Base-by-base conservation (phyloP, 2,888 invertebrate species). In the Nymphalis urticae region DNA sequence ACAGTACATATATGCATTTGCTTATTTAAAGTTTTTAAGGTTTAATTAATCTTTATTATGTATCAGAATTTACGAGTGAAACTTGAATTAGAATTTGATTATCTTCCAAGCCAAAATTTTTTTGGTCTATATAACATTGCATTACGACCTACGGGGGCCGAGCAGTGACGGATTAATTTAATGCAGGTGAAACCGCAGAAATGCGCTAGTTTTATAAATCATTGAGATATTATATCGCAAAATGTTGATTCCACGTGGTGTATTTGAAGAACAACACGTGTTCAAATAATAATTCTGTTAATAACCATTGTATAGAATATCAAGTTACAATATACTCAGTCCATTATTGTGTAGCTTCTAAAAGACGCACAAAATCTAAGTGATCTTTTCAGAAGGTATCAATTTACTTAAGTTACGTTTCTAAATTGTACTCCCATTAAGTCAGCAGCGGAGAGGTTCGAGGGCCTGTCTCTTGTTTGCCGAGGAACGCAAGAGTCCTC, bases 381-480 rank as follows among this genome's bases (percentile, higher is more conserved):
- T 42, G 53, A 62, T 59, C 68, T 65, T 73, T 71, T 69, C 66
- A 70, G 64, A 72, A 74, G 68, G 72, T 74, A 76, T 75, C 68
- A 76, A 75, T 76, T 76, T 72, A 73, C 70, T 76, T 68, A 74
- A 74, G 72, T 71, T 72, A 70, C 72, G 73, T 73, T 61, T 74
- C 65, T 71, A 68, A 74, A 72, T 54, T 66, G 62, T 77, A 77
- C 76, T 75, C 84, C 87, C 85, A 87, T 89, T 88, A 86, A 80
- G 82, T 81, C 80, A 79, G 72, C 76, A 71, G 71, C 78, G 76
- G 76, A 86, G 85, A 75, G 83, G 79, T 85, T 89, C 85, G 84
- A 89, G 88, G 80, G 85, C 69, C 80, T 81, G 83, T 80, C 86
- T 81, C 84, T 88, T 88, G 89, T 89, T 88, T 87, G 85, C 78